Evolutionary conservation across 1,140 invertebrate species (phyloP), one percentile per base, ranked within the genome.

Genomic region (Theocolax elegans): DNA sequence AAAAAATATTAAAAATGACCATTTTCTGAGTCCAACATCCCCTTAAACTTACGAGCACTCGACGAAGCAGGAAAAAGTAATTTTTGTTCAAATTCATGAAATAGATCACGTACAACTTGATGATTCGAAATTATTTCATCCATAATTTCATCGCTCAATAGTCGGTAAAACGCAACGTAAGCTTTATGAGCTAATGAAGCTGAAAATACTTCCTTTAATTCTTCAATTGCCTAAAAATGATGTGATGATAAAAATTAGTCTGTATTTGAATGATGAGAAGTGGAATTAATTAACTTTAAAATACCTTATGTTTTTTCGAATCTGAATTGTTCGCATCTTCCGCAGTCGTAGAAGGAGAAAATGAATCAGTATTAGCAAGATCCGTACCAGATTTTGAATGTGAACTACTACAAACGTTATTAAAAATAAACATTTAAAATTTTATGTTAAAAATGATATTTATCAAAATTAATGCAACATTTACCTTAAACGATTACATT

Each of bases 161-260:
- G 89, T 70, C 91, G 90, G 62, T 93, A 90, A 77, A 97, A 95
- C 0, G 91, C 89, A 44, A 94, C 87, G 79, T 96, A 97, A 1
- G 94, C 88, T 44, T 90, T 89, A 76, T 95, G 92, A 7, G 96
- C 95, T 66, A 97, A 83, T 77, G 95, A 91, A 7, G 91, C 87
- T 6, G 92, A 93, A 76, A 97, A 96, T 1, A 95, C 94, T 75
- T 91, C 83, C 66, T 89, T 88, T 0, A 97, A 80, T 85, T 97
- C 95, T 77, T 94, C 90, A 76, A 92, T 81, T 3, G 91, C 92
- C 84, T 92, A 77, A 63, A 49, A 53, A 76, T 35, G 4, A 35
- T 35, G 31, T 35, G 4, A 35, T 10, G n/a, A 35, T 35, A 35
- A 6, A 10, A 35, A 35, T 35, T 35, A 35, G 10, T 35, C 31